Evolutionary conservation across 2,888 invertebrate species (phyloP), one percentile per base, ranked within the genome.

Genomic region (Nasonia oneida): DNA sequence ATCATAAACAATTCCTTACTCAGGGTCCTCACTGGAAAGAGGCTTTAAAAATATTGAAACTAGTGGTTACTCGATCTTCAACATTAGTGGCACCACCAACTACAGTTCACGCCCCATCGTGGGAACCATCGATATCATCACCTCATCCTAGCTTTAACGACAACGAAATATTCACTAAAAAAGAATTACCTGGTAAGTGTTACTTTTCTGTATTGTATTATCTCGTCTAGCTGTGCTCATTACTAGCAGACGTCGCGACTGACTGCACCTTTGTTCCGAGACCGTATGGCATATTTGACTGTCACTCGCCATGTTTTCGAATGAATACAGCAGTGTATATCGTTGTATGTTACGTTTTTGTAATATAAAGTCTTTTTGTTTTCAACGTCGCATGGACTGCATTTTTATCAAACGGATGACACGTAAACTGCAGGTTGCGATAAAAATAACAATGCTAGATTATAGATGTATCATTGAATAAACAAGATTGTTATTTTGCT

Each of bases 61-160:
- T 99, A 85, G 98, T 99, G 53, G 99, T 99, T 70, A 98, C 98
- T 12, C 95, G 98, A 86, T 98, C 98, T 29, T 99, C 99, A 5
- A 97, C 98, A 23, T 94, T 99, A 83, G 98, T 98, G 42, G 98
- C 98, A 64, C 98, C 98, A 5, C 98, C 97, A 50, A 94, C 94
- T 47, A 94, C 95, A 12, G 94, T 94, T 76, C 94, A 93, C 57
- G 92, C 91, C 1, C 90, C 93, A 8, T 91, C 91, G 1, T 95
- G 95, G 95, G 95, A 95, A 93, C 90, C 95, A 91, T 94, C 93
- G 91, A 94, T 96, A 92, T 95, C 94, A 89, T 94, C 94, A 89
- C 96, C 93, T 89, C 97, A 95, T 95, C 96, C 94, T 84, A 97
- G 95, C 90, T 98, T 95, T 92, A 96, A 96, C 76, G 98, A 98